phyloP scores from a whole-genome alignment of 2,888 invertebrate genomes.

The Metalampra italica region DNA sequence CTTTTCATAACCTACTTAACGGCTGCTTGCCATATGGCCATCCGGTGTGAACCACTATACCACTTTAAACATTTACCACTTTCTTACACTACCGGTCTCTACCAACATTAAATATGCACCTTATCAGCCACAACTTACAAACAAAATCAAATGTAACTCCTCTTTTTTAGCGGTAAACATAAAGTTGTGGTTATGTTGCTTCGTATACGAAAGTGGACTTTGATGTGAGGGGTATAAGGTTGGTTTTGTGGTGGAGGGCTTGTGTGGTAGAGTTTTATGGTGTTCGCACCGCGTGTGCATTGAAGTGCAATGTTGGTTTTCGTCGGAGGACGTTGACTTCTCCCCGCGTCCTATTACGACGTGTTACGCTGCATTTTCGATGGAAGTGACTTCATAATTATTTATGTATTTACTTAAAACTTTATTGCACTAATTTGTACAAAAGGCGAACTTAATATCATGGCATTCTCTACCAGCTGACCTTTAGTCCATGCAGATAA shows the following conservation, averaged over 20 bases:
- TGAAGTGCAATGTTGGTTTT: not conserved
- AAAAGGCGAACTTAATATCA: too few species aligned
- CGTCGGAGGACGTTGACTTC: constrained; percentile 4
- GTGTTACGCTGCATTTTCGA: not conserved
- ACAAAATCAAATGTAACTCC: not conserved
- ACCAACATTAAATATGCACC: not conserved
- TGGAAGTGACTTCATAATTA: too few species aligned
- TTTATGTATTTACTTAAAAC: too few species aligned
- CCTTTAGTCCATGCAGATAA: too few species aligned
- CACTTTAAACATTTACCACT: constrained; percentile 20
- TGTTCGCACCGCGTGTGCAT: not conserved
- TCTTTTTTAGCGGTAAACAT: not conserved
- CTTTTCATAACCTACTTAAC: constrained; percentile 35
- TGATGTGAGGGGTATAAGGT: not conserved
- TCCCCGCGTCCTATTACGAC: not conserved
- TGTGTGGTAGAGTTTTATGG: not conserved
- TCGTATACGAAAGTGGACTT: not conserved
- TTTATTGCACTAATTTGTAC: too few species aligned
- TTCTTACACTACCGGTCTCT: not conserved
- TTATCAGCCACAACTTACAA: not conserved
- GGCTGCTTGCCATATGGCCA: constrained; percentile 20
- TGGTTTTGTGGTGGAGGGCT: not conserved
- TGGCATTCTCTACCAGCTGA: too few species aligned
- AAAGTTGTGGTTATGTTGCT: not conserved
- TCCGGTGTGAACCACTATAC: constrained; percentile 15